A percentile compares a stretch with the other conserved stretches of the same genome.
Evolutionary conservation across 2,113 vertebrate species (phyloP).

Genomic region (Indicator maculatus): DNA sequence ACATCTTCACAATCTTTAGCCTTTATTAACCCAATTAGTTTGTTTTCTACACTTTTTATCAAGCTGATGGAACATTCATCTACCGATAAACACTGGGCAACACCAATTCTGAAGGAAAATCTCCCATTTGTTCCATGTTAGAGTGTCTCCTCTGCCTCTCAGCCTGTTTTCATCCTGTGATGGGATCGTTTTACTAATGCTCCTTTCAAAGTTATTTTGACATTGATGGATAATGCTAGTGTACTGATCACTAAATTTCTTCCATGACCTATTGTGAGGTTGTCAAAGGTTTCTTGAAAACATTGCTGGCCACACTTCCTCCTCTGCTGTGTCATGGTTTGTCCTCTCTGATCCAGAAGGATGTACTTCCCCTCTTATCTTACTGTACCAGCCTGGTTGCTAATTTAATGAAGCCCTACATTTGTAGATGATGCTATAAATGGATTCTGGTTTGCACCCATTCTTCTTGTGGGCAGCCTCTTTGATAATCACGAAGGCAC

Average conservation of each 20-base stretch:
- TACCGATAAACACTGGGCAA: background rate
- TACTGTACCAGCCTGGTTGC: constrained; percentile 27
- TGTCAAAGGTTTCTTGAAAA: constrained; percentile 18
- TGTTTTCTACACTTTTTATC: background rate
- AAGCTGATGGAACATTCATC: background rate
- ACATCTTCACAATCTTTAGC: background rate
- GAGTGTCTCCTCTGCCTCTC: background rate
- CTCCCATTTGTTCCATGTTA: background rate
- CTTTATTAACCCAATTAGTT: background rate
- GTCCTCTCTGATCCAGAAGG: constrained; percentile 8
- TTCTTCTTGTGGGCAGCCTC: constrained; percentile 48
- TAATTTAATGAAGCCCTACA: constrained; percentile 37
- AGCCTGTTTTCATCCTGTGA: background rate
- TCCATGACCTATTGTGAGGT: background rate
- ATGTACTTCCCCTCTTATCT: constrained; percentile 54
- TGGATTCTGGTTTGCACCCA: constrained; percentile 12
- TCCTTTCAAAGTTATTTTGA: constrained; percentile 7
- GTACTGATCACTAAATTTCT: background rate
- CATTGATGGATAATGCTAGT: background rate
- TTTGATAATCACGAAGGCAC: constrained; percentile 46
- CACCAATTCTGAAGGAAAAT: background rate
- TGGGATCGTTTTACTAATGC: background rate
- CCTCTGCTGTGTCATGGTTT: constrained; percentile 47
- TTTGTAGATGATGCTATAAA: constrained; percentile 62
- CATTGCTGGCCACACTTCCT: background rate